Base-by-base conservation (phyloP, 1,140 invertebrate species). In the Magallana ariakensis region DNA sequence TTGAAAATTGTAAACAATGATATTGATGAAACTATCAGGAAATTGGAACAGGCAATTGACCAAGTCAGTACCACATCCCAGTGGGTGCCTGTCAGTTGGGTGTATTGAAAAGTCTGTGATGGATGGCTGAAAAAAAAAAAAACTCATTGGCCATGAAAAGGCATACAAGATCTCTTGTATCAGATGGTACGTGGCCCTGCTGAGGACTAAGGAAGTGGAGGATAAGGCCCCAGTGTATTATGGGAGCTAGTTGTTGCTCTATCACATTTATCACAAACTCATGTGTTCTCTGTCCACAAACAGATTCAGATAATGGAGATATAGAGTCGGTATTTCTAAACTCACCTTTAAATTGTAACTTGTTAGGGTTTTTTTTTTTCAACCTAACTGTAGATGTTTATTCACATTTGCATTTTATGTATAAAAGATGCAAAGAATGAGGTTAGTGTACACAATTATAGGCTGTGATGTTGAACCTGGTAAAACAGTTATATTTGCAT, bases 1-100 rank as follows among this genome's bases (percentile, higher is more conserved):
- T 95, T 99, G 95, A 98, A 98, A 80, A 99, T 99, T 92, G 97
- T 99, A 26, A 99, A 99, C 96, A 99, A 99, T 96, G 99, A 99
- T 95, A 99, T 99, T 89, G 98, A 99, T 93, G 98, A 99, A 94
- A 99, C 99, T 57, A 99, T 99, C 92, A 96, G 96, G 55, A 97
- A 97, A 86, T 95, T 99, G 89, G 98, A 99, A 94, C 96, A 96
- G 84, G 97, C 98, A 26, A 97, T 99, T 87, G 98, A 98, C 89
- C 96, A 97, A 84, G 97, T 99, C 82, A 97, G 98, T 94, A 97
- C 97, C 88, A 97, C 97, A 90, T 97, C 98, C 60, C 98, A 99
- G 95, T 99, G 98, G 98, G 97, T 99, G 87, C 95, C 95, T 19
- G 95, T 95, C 60, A 94, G 93, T 66, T 95, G 95, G 95, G 94